phyloP scores from a whole-genome alignment of 2,113 vertebrate species.

The Parotia lawesii region DNA sequence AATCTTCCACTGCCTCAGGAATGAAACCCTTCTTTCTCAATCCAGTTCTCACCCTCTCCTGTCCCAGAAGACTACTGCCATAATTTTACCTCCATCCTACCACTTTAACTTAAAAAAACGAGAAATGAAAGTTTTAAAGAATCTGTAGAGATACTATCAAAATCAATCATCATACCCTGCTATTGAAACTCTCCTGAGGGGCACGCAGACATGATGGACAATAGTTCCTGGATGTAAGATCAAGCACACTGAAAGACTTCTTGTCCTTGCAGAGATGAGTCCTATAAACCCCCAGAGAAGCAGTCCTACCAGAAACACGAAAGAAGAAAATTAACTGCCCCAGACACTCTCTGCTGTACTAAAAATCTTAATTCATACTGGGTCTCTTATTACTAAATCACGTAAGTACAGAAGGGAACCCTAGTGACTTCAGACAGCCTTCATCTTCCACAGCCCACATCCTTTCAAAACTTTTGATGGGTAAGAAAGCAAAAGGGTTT shows the following conservation, averaged over 20 bases:
- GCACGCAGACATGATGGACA: not conserved
- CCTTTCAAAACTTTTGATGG: not conserved
- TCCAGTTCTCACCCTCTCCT: not conserved
- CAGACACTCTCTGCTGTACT: not conserved
- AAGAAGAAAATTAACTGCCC: not conserved
- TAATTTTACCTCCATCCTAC: not conserved
- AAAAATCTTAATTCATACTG: not conserved
- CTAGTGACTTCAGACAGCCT: not conserved
- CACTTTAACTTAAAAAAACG: not conserved
- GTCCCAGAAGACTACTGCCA: not conserved
- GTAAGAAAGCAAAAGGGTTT: not conserved
- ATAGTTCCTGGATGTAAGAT: not conserved
- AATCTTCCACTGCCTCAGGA: conserved; percentile 6
- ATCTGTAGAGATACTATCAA: not conserved
- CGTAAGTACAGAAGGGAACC: fast-evolving
- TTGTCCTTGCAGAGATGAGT: not conserved
- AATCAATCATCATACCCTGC: not conserved
- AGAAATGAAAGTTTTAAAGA: not conserved
- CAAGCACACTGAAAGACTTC: not conserved
- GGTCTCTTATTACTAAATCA: not conserved
- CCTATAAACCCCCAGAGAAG: not conserved
- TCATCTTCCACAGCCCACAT: not conserved
- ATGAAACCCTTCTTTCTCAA: not conserved
- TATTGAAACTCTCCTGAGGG: not conserved
- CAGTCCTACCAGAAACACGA: not conserved